Evolutionary conservation across 37 sponge, comb jelly and placozoan species (phyloP).

Genomic region (Beroe ovata): DNA sequence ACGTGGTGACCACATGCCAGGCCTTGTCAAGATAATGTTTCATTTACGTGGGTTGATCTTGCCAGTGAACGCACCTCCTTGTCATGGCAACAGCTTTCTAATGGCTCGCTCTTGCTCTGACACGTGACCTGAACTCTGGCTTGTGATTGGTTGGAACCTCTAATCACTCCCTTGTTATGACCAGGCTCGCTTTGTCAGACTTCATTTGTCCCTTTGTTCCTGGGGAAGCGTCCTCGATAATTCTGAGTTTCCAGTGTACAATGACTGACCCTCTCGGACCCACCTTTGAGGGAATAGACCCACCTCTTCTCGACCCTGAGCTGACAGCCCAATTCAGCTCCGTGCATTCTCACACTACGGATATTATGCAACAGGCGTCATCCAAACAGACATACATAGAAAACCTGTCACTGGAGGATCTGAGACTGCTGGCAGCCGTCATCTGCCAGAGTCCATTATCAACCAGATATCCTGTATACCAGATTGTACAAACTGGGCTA

Average conservation of each 20-base stretch:
- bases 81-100: constrained; percentile 18
- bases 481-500: background rate
- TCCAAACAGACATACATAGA: background rate
- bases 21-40: too few relatives aligned
- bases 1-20: too few relatives aligned
- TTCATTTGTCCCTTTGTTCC: too few relatives aligned
- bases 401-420: constrained; percentile 4
- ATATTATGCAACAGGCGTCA: too few relatives aligned
- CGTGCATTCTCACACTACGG: background rate
- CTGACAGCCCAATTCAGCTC: constrained; percentile 1
- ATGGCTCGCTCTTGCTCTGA: constrained; percentile 4
- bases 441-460: background rate
- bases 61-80: constrained; percentile 4
- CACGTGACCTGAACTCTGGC: background rate
- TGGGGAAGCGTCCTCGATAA: too few relatives aligned
- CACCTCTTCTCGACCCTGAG: background rate
- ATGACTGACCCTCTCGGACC: background rate
- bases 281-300: constrained; percentile 36
- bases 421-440: background rate
- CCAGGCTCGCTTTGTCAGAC: constrained; percentile 34
- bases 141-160: background rate
- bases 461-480: background rate
- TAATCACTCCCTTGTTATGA: constrained; percentile 6
- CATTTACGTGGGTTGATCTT: too few relatives aligned
- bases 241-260: too few relatives aligned